A percentile compares a stretch with the other conserved stretches of the same genome.
Conservation (phyloP, 2,888 invertebrate species). For the Rhingia campestris region DNA sequence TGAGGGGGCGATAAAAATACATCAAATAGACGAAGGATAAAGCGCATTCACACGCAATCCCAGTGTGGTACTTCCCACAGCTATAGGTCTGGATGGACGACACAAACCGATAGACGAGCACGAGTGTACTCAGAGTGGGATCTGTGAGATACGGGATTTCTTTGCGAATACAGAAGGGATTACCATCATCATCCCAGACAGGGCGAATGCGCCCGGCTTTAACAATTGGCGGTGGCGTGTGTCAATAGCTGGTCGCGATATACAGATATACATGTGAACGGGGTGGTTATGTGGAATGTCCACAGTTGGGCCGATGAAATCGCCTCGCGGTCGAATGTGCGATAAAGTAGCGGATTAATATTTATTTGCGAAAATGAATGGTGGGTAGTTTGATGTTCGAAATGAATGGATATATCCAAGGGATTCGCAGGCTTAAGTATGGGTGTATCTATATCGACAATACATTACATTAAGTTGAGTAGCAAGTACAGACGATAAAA, state of each 20-base stretch:
- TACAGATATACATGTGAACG: constrained; percentile 34
- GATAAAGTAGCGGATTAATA: constrained; percentile 63
- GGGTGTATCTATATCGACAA: neutral
- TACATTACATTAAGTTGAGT: neutral
- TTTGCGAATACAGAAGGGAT: constrained; percentile 69
- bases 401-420: constrained; percentile 26
- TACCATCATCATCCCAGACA: constrained; percentile 61
- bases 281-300: constrained; percentile 42
- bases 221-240: constrained; percentile 45
- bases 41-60: constrained; percentile 72
- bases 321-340: constrained; percentile 29
- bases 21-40: constrained; percentile 65
- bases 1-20: constrained; percentile 17
- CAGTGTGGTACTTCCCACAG: constrained; percentile 49
- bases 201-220: constrained; percentile 41
- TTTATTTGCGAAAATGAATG: constrained; percentile 51
- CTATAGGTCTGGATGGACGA: neutral
- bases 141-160: constrained; percentile 69
- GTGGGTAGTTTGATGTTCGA: constrained; percentile 6
- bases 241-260: constrained; percentile 58
- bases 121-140: constrained; percentile 43
- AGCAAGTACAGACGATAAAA: neutral
- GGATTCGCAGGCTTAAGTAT: constrained; percentile 5
- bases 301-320: constrained; percentile 36
- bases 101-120: constrained; percentile 8